phyloP scores from a whole-genome alignment of 1,140 invertebrate genomes.

The Drosophila hydei region DNA sequence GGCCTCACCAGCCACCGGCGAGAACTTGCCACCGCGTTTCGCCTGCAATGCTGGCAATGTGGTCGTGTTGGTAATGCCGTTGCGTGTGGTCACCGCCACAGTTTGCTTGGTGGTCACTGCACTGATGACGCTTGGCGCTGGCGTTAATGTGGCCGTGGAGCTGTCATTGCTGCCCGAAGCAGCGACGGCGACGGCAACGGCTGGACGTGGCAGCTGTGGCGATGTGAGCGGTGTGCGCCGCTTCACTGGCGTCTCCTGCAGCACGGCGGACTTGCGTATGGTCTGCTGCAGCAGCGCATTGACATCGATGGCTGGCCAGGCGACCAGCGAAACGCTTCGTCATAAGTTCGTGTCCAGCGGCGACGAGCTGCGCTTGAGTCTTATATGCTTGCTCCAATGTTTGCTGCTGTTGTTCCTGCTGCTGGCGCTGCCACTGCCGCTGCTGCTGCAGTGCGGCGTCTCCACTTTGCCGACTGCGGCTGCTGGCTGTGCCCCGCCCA shows the following conservation, averaged over 20 bases:
- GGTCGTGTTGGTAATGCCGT: slow-evolving; percentile 45
- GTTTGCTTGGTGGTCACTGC: slow-evolving; percentile 70
- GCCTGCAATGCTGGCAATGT: slow-evolving; percentile 32
- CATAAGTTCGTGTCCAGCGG: slow-evolving; percentile 77
- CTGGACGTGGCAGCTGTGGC: slow-evolving; percentile 1
- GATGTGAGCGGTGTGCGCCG: slow-evolving; percentile 7
- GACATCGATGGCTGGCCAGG: slow-evolving; percentile 83
- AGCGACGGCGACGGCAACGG: slow-evolving; percentile 1
- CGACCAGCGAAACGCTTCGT: slow-evolving; percentile 84
- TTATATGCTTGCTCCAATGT: slow-evolving; percentile 65
- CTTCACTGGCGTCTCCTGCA: slow-evolving; percentile 65
- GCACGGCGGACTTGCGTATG: slow-evolving; percentile 72
- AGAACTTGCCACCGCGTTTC: slow-evolving; percentile 55
- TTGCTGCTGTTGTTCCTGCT: slow-evolving; percentile 61
- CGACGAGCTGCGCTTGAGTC: slow-evolving; percentile 61
- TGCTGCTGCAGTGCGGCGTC: slow-evolving; percentile 17
- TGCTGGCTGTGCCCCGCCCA: slow-evolving; percentile 19
- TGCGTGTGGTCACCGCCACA: slow-evolving; percentile 51
- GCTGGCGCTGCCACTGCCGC: slow-evolving; percentile 1
- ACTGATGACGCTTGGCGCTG: slow-evolving; percentile 70
- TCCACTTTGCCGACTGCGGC: neutral
- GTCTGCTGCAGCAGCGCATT: slow-evolving; percentile 82
- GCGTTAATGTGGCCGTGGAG: slow-evolving; percentile 74
- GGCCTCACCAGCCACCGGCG: slow-evolving; percentile 43
- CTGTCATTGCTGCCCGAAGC: slow-evolving; percentile 71